Conservation (phyloP, 2,113 vertebrate species). For the Cettia cetti region DNA sequence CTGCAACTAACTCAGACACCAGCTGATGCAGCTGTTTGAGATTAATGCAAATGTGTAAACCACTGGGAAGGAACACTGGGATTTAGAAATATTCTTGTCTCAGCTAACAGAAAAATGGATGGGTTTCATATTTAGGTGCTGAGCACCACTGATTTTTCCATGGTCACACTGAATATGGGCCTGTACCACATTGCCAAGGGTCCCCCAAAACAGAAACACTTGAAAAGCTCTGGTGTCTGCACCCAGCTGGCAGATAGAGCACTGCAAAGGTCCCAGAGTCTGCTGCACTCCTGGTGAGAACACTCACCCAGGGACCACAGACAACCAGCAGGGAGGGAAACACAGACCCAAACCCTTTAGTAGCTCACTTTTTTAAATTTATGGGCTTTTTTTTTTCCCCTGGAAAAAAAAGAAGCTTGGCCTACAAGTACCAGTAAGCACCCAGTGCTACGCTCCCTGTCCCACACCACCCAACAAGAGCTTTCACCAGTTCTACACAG, state of each 20-base stretch:
- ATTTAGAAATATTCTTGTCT: neutral
- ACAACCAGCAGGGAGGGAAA: neutral
- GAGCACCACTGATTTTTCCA: neutral
- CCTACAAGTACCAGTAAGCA: neutral
- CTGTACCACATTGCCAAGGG: neutral
- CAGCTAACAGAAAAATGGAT: neutral
- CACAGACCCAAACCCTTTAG: neutral
- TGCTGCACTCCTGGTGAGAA: neutral
- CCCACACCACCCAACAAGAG: neutral
- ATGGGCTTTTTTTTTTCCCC: rapidly evolving
- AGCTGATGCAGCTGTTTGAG: constrained; percentile 5
- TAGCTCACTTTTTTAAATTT: neutral
- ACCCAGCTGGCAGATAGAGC: neutral
- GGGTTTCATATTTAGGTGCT: neutral
- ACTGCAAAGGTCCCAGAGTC: neutral
- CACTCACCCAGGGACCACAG: neutral
- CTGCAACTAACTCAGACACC: neutral
- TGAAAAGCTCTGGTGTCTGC: neutral
- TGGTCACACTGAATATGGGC: neutral
- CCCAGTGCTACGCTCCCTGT: neutral
- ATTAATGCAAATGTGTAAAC: neutral
- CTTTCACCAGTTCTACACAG: neutral
- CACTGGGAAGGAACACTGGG: neutral
- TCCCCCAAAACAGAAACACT: neutral
- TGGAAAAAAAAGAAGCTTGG: neutral